These are phyloP conservation scores for Rhinella marina DNA, from an alignment of 2,797 vertebrate species.

Conservation along the genomic window DNA sequence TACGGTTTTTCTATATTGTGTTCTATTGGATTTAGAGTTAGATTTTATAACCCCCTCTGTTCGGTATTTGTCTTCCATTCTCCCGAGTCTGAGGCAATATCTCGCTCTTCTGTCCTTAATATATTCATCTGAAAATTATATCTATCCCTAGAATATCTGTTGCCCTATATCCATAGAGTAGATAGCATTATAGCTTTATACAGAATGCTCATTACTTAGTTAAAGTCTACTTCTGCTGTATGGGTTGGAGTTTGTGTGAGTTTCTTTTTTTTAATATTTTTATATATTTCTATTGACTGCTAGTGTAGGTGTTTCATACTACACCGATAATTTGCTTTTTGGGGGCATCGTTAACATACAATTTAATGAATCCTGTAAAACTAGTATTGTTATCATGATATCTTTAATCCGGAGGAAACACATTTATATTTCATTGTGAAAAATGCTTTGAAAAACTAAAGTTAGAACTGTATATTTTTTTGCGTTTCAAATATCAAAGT, in stretches of 20 bases:
- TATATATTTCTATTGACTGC: not conserved
- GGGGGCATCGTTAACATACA: not conserved
- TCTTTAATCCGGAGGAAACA: slow-evolving; percentile 11
- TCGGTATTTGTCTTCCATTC: not conserved
- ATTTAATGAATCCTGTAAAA: not conserved
- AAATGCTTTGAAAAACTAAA: slow-evolving; percentile 30
- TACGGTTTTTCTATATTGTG: not conserved
- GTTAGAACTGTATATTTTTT: not conserved
- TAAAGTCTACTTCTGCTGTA: not conserved
- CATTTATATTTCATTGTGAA: not conserved
- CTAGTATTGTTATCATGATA: not conserved
- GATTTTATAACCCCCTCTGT: not conserved
- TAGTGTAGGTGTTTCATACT: not conserved
- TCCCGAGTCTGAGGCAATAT: not conserved
- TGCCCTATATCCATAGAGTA: not conserved
- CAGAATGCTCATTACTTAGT: not conserved
- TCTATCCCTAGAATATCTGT: not conserved
- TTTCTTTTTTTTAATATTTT: not conserved
- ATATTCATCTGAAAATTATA: not conserved
- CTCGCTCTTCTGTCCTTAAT: not conserved
- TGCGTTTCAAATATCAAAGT: not conserved
- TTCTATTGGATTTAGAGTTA: not conserved
- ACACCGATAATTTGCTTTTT: not conserved
- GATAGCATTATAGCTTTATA: not conserved
- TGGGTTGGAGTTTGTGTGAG: not conserved